These are phyloP conservation scores for Channallabes apus DNA, from an alignment of 2,797 vertebrate genomes.

Conservation along the genomic window DNA sequence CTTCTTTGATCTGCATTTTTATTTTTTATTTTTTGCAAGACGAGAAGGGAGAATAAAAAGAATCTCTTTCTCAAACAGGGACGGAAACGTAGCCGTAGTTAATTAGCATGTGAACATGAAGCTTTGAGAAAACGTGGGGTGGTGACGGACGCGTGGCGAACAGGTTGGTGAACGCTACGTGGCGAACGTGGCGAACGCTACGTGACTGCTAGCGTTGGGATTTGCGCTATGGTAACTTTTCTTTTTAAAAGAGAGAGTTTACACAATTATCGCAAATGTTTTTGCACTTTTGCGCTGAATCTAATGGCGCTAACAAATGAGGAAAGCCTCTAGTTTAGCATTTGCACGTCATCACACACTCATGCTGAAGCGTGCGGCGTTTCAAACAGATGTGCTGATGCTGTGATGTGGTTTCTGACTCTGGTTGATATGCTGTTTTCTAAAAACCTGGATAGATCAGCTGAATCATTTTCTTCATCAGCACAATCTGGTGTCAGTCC, in stretches of 20 bases:
- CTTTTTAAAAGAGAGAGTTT: neutral
- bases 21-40: neutral
- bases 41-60: neutral
- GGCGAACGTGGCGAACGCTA: too few species aligned
- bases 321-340: neutral
- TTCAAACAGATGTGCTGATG: neutral
- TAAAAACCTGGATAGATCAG: neutral
- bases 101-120: constrained; percentile 21
- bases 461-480: neutral
- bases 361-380: neutral
- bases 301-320: neutral
- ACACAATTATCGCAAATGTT: too few species aligned
- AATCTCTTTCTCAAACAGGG: constrained; percentile 27
- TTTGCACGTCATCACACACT: neutral
- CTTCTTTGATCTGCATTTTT: constrained; percentile 46
- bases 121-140: constrained; percentile 18
- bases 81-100: constrained; percentile 34
- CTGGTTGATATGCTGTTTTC: neutral
- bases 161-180: too few species aligned
- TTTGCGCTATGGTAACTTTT: neutral
- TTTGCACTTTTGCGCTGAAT: too few species aligned
- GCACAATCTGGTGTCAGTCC: neutral
- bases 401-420: neutral
- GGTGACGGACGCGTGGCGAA: neutral
- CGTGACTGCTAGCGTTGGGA: neutral